These are phyloP conservation scores for Machaerirhynchus nigripectus DNA, from an alignment of 2,113 vertebrate species.

Conservation along the genomic window DNA sequence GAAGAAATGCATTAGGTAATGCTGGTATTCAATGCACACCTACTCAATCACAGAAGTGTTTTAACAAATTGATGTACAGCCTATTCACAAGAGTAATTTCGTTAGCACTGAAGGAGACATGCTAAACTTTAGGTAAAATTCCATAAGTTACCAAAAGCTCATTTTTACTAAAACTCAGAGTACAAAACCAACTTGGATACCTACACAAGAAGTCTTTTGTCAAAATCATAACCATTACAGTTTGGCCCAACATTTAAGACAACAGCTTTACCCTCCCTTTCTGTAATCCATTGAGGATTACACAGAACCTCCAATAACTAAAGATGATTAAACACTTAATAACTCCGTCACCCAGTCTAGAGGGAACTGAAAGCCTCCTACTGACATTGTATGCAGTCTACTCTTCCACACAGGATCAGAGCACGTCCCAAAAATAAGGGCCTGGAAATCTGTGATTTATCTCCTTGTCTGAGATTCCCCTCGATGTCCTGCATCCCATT, in stretches of 20 bases:
- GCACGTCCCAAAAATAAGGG: background rate
- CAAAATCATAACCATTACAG: background rate
- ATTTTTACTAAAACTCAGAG: background rate
- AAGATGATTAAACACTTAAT: constrained; percentile 17
- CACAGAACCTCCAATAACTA: background rate
- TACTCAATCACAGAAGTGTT: background rate
- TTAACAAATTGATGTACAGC: background rate
- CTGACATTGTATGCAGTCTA: background rate
- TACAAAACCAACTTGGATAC: background rate
- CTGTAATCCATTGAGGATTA: background rate
- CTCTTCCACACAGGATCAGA: background rate
- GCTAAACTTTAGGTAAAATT: background rate
- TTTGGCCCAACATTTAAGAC: background rate
- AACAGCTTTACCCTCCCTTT: background rate
- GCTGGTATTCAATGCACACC: background rate
- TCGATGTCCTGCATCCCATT: background rate
- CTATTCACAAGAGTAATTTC: background rate
- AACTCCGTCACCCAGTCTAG: background rate
- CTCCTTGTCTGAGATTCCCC: background rate
- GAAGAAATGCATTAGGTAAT: constrained; percentile 6
- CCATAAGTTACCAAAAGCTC: background rate
- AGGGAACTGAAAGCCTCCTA: background rate
- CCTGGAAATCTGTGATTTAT: background rate
- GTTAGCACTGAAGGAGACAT: background rate
- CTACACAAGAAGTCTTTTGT: background rate